Percentiles rank a stretch among this genome's conserved stretches.
Conservation (phyloP, 1,140 invertebrate species). For the Aphidius gifuensis region DNA sequence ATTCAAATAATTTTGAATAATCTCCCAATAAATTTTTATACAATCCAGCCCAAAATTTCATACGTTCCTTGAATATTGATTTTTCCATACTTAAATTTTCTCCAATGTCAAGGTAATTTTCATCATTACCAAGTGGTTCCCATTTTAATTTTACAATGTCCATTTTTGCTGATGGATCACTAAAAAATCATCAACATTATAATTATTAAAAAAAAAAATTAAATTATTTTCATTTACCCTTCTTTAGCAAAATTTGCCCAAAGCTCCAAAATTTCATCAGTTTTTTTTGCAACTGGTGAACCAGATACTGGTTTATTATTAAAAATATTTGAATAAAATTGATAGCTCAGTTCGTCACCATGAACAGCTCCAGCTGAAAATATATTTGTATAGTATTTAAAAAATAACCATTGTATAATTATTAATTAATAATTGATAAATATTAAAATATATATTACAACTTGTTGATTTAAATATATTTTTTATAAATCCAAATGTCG, state of each 20-base stretch:
- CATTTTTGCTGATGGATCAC: constrained; percentile 52
- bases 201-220: background rate
- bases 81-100: constrained; percentile 44
- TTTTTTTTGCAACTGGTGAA: constrained; percentile 37
- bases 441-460: constrained; percentile 29
- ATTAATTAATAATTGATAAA: background rate
- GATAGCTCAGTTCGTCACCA: constrained; percentile 67
- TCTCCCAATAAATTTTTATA: constrained; percentile 36
- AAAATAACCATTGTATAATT: background rate
- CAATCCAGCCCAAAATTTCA: constrained; percentile 46
- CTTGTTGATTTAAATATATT: constrained; percentile 32
- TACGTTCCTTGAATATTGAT: constrained; percentile 42
- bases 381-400: no score
- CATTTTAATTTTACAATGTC: constrained; percentile 48
- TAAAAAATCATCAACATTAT: constrained; percentile 21
- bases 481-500: constrained; percentile 41
- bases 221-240: constrained; percentile 42
- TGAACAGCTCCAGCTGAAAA: constrained; percentile 58
- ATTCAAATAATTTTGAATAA: constrained; percentile 27
- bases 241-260: constrained; percentile 59
- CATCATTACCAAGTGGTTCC: constrained; percentile 43
- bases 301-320: constrained; percentile 39
- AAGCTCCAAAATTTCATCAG: constrained; percentile 48
- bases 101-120: constrained; percentile 52
- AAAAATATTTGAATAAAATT: constrained; percentile 56